Base-by-base conservation (phyloP, 2,888 invertebrate species). In the Cheilosia variabilis region DNA sequence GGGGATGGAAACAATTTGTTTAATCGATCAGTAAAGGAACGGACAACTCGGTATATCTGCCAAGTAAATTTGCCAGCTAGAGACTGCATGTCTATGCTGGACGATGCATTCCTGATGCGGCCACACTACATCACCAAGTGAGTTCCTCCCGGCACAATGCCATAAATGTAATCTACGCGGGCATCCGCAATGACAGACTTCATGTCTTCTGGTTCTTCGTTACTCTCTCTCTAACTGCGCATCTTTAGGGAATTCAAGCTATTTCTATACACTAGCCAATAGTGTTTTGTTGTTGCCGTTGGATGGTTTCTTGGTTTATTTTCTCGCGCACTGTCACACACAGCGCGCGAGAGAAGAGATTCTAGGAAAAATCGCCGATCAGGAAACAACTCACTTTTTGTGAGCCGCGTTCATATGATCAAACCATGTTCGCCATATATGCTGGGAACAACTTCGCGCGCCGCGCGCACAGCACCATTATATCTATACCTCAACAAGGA, bases 121-220 rank as follows among this genome's bases (percentile, higher is more conserved):
- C 80, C 80, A 63, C 57, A 86, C 80, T 79, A 79, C 75, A 80
- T 71, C 84, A 69, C 72, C 24, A 52, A 52, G 55, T 65, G 66
- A 86, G 86, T 86, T 86, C 81, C 86, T 86, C 76, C 86, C 86
- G 77, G 81, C 76, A 86, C 80, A 86, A 80, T 86, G 81, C 86
- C 86, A 81, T 86, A 86, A 86, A 81, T 81, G 88, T 87, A 87
- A 88, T 88, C 82, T 87, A 87, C 82, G 87, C 88, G 88, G 87
- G 57, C 83, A 88, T 82, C 87, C 80, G 86, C 87, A 87, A 80
- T 87, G 87, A 82, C 72, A 88, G 88, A 88, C 88, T 88, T 87
- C 87, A 86, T 88, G 88, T 88, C 88, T 79, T 88, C 87, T 50
- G 73, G 71, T 55, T 83, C 80, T 43, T 87, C 84, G 58, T 80